phyloP scores from a whole-genome alignment of 2,888 invertebrate genomes.

The Volucella bombylans region DNA sequence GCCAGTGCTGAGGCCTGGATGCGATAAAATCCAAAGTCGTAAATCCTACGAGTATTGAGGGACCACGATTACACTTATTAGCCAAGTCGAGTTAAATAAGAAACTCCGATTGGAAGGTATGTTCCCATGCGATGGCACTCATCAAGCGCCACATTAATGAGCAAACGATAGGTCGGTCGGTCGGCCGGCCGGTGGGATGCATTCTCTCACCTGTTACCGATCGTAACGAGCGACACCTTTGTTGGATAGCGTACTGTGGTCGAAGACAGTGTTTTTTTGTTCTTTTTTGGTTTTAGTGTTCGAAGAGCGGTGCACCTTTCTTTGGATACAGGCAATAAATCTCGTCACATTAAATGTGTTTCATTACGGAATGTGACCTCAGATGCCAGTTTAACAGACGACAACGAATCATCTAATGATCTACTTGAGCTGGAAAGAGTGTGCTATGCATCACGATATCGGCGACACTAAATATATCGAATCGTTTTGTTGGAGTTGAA shows the following conservation, averaged over 20 bases:
- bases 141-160: conserved; percentile 66
- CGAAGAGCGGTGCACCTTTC: conserved; percentile 47
- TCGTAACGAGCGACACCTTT: conserved; percentile 57
- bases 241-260: conserved; percentile 22
- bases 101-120: conserved; percentile 64
- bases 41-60: conserved; percentile 59
- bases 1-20: conserved; percentile 16
- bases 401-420: conserved; percentile 30
- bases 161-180: conserved; percentile 44
- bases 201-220: conserved; percentile 67
- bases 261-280: conserved; percentile 36
- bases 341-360: conserved; percentile 58
- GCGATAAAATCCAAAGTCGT: conserved; percentile 64
- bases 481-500: conserved; percentile 52
- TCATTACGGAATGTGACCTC: conserved; percentile 49
- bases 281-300: neutral
- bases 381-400: conserved; percentile 14
- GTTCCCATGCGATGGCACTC: conserved; percentile 58
- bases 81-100: conserved; percentile 40
- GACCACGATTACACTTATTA: conserved; percentile 37
- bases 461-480: conserved; percentile 30
- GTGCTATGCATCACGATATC: conserved; percentile 15
- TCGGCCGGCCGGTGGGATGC: conserved; percentile 25
- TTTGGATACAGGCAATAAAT: conserved; percentile 58
- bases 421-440: conserved; percentile 36